Base-by-base conservation (phyloP, 2,888 invertebrate species). In the Ceratothoa steindachneri region DNA sequence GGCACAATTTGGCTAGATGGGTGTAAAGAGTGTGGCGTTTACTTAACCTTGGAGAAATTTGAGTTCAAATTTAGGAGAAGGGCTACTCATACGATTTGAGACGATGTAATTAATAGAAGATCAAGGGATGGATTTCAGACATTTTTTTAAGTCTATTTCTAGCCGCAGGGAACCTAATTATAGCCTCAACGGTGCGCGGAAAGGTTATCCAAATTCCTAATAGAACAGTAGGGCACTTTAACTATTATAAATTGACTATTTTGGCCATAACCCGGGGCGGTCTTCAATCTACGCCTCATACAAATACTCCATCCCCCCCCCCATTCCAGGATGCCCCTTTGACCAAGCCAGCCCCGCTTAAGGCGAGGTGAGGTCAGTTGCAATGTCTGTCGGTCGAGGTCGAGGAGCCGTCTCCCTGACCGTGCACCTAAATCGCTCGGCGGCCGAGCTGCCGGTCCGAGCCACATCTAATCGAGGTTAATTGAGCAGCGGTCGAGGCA, bases 261-360 rank as follows among this genome's bases (percentile, higher is more conserved):
- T 41, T 41, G 41, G 7, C 60, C n/a, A 22, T 60, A 22, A 24
- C 19, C 24, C 60, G 22, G 1, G 22, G 22, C 60, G 24, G 12
- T 60, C 60, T 24, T 24, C 60, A 7, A 22, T 24, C 60, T 24
- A 24, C 24, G 22, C 27, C 55, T 55, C 55, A n/a, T 24, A 7
- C 60, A 60, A 2, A 1, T 2, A 60, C 24, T 1, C 27, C 1
- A 60, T 24, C 24, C 24, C 55, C 55, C 24, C 24, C 27, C n/a
- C 22, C 24, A 15, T 24, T 24, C 15, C 41, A 9, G 7, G 41
- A 15, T 41, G 2, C 2, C 60, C 60, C 60, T n/a, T 60, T 60
- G 60, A 60, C 60, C 60, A 60, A 60, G 60, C 60, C 60, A 22
- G 60, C 27, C 60, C 55, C 60, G 60, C 60, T 60, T 12, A 60